These are phyloP conservation scores for Halcyon smyrnensis DNA, from an alignment of 2,797 vertebrate genomes.

Conservation along the genomic window DNA sequence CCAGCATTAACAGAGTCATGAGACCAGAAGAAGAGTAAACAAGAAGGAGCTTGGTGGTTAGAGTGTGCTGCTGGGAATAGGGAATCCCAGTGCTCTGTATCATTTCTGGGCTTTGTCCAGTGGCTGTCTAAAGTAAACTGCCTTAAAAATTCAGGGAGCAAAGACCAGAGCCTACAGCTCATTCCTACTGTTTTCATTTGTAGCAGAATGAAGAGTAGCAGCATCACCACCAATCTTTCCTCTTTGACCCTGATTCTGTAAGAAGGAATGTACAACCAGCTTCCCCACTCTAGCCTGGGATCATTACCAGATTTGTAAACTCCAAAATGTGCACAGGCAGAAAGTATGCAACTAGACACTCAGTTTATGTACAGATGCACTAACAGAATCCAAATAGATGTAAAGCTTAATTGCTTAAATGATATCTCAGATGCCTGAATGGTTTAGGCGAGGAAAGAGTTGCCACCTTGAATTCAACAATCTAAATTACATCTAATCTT, in stretches of 20 bases:
- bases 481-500: not conserved
- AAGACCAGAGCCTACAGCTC: not conserved
- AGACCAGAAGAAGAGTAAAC: not conserved
- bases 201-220: not conserved
- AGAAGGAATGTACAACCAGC: not conserved
- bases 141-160: not conserved
- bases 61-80: not conserved
- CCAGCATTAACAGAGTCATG: not conserved
- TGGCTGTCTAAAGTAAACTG: not conserved
- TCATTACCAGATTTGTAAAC: not conserved
- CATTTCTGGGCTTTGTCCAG: not conserved
- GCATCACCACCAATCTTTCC: not conserved
- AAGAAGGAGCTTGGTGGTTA: not conserved
- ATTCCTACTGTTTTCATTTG: not conserved
- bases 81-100: not conserved
- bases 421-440: not conserved
- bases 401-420: not conserved
- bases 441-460: not conserved
- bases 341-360: not conserved
- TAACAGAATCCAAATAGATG: not conserved
- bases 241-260: not conserved
- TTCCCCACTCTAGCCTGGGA: not conserved
- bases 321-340: not conserved
- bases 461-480: not conserved
- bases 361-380: not conserved